Percentiles rank a stretch among this genome's conserved stretches.
These are phyloP conservation scores for Grus americana DNA, from an alignment of 2,113 vertebrate genomes.

Conservation along the genomic window DNA sequence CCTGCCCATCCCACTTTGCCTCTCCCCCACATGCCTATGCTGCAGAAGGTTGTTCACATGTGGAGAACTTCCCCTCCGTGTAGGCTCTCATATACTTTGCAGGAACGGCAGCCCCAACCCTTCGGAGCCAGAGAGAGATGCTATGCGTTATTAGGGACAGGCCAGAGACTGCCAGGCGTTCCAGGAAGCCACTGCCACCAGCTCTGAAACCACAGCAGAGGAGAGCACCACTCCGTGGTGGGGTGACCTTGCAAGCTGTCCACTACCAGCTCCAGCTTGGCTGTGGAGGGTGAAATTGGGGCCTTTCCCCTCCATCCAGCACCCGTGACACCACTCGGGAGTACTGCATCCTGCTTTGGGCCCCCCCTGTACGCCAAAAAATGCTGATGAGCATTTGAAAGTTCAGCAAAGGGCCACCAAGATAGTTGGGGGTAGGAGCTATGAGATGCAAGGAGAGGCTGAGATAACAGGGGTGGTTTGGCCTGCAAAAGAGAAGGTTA, in stretches of 20 bases:
- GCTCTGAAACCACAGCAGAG: neutral
- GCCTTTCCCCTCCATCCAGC: neutral
- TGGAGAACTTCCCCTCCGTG: neutral
- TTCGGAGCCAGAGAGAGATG: neutral
- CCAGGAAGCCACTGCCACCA: neutral
- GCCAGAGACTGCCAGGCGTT: neutral
- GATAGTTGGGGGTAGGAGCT: accelerated
- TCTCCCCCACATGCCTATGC: accelerated
- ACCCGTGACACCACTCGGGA: neutral
- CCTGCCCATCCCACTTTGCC: neutral
- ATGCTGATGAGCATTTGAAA: neutral
- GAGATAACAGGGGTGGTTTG: neutral
- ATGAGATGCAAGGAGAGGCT: neutral
- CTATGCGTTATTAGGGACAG: neutral
- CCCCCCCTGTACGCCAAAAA: neutral
- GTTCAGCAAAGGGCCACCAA: neutral
- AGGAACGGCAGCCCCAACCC: neutral
- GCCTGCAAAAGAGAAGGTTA: neutral
- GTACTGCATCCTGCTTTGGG: neutral
- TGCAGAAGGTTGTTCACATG: neutral
- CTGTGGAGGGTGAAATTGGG: neutral
- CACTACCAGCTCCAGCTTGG: neutral
- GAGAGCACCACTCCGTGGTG: neutral
- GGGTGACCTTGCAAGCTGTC: neutral
- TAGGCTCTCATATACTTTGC: neutral